A percentile compares a stretch with the other conserved stretches of the same genome.
Conservation (phyloP, 2,113 vertebrate genomes). For the Colistium nudipinnis region DNA sequence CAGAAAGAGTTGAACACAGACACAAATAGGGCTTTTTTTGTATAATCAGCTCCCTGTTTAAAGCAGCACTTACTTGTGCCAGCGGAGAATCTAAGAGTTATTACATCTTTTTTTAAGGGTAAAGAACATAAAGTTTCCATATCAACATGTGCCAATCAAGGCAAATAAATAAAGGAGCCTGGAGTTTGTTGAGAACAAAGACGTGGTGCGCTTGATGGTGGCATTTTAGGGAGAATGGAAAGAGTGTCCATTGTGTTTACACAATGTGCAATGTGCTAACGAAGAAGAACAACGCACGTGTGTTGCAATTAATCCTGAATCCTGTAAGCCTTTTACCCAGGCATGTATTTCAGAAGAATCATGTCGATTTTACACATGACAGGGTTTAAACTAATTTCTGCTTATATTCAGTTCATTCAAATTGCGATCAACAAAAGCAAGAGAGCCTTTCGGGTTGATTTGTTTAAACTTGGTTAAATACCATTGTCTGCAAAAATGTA, state of each 20-base stretch:
- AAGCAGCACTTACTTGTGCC: constrained; percentile 26
- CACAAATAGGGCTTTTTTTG: constrained; percentile 58
- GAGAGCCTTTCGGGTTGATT: constrained; percentile 24
- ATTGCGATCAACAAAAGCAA: constrained; percentile 10
- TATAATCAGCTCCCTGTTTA: constrained; percentile 67
- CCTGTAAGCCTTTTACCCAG: neutral
- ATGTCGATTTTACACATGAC: neutral
- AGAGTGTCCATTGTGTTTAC: constrained; percentile 20
- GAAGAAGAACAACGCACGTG: constrained; percentile 15
- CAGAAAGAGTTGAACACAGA: constrained; percentile 48
- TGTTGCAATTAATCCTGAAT: constrained; percentile 17
- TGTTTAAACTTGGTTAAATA: constrained; percentile 20
- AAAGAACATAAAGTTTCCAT: constrained; percentile 12
- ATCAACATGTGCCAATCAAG: constrained; percentile 46
- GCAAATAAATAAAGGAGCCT: constrained; percentile 1
- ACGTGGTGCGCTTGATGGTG: constrained; percentile 1
- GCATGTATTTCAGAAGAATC: constrained; percentile 1
- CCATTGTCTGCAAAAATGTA: constrained; percentile 22
- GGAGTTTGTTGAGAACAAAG: constrained; percentile 13
- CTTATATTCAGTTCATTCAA: constrained; percentile 7
- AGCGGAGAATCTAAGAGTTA: constrained; percentile 44
- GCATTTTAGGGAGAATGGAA: constrained; percentile 10
- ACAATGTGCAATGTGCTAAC: constrained; percentile 1
- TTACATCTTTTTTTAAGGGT: constrained; percentile 41
- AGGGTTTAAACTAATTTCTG: constrained; percentile 3